Base-by-base conservation (phyloP, 1,140 invertebrate species). In the Euborellia annulipes region DNA sequence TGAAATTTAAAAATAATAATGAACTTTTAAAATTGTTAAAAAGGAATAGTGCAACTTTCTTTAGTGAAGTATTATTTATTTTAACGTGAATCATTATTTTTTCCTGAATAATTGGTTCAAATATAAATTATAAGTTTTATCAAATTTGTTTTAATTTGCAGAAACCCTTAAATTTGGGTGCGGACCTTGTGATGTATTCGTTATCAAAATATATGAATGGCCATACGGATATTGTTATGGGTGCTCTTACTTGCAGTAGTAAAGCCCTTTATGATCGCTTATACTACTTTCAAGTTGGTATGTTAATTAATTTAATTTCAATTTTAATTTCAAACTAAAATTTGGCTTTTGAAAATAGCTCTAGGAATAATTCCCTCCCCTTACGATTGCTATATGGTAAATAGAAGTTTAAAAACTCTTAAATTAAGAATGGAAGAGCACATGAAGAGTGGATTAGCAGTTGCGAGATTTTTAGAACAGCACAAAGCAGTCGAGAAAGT, bases 201-300 rank as follows among this genome's bases (percentile, higher is more conserved):
- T 50, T 75, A 16, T 78, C 78, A 0, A 84, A 83, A 57, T 83
- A 82, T 51, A 75, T 81, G 60, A 81, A 81, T 63, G 79, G 78
- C 2, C 78, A 82, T 59, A 65, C 67, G 32, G 80, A 83, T 66
- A 75, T 77, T 44, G 66, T 82, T 2, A 79, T 80, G 78, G 78
- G 78, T 14, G 66, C 65, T 8, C 72, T 82, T 6, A 72, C 84
- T 20, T 74, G 79, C 3, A 90, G 78, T 50, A 70, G 78, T 55
- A 74, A 84, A 43, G 76, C 77, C 38, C 54, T 95, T 0, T 73
- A 76, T 52, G 58, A 81, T 18, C 72, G 71, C 58, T 59, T 98
- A 11, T 71, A 76, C 50, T 96, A 85, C 64, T 64, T 92, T 43
- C 93, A 98, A 74, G 92, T 95, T 61, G 72, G 88, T 91, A 70